These are phyloP conservation scores for Acleris laterana DNA, from an alignment of 2,888 invertebrate species.

Conservation along the genomic window DNA sequence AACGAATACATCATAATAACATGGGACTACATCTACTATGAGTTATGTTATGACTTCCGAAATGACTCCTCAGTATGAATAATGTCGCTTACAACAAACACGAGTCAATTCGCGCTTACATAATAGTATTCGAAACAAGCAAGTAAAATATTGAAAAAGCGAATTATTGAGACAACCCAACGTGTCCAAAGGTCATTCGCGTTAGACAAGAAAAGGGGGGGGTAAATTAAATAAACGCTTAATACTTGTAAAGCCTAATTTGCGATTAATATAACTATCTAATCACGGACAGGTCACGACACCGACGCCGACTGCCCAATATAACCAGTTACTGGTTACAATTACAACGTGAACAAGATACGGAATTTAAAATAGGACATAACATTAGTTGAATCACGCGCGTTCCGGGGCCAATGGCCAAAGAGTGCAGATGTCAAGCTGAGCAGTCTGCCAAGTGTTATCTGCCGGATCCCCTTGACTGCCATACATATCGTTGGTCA, in stretches of 20 bases:
- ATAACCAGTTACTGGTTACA: too few species aligned
- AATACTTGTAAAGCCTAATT: too few species aligned
- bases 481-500: too few species aligned
- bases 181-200: conserved; percentile 28
- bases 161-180: conserved; percentile 2
- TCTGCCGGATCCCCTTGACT: too few species aligned
- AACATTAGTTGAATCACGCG: not conserved
- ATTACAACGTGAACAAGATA: not conserved
- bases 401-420: too few species aligned
- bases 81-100: conserved; percentile 11
- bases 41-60: conserved; percentile 31
- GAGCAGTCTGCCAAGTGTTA: conserved; percentile 8
- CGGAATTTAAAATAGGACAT: not conserved
- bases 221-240: conserved; percentile 27
- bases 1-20: conserved; percentile 13
- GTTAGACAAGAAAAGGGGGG: conserved; percentile 8
- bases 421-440: too few species aligned
- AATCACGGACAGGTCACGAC: too few species aligned
- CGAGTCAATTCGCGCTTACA: conserved; percentile 19
- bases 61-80: conserved; percentile 28
- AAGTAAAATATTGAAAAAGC: conserved; percentile 9
- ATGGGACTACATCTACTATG: conserved; percentile 28
- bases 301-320: too few species aligned
- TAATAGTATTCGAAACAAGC: conserved; percentile 34
- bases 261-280: too few species aligned